These are phyloP conservation scores for Sturmia bella DNA, from an alignment of 2,888 invertebrate species.

Conservation along the genomic window DNA sequence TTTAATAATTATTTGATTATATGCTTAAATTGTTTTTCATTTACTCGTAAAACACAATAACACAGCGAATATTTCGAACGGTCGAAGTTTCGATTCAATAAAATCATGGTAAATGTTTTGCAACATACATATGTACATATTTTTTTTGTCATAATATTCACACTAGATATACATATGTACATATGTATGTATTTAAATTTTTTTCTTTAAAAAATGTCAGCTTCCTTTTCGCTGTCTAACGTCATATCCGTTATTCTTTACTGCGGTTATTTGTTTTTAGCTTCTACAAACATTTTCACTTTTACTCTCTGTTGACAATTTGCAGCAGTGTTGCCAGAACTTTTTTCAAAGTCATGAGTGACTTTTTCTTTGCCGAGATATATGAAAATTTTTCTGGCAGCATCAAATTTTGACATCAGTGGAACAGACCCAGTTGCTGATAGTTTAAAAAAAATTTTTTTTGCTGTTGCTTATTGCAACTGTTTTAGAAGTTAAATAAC, in stretches of 20 bases:
- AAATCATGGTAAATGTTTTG: constrained; percentile 1
- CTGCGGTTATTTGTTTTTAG: constrained; percentile 5
- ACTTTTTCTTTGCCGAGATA: too few species aligned
- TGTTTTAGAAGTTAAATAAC: too few species aligned
- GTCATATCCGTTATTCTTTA: constrained; percentile 11
- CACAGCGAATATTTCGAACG: too few species aligned
- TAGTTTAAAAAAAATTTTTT: too few species aligned
- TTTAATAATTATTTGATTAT: constrained; percentile 50
- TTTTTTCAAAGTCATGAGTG: too few species aligned
- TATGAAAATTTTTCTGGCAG: too few species aligned
- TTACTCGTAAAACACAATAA: not conserved
- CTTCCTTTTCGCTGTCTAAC: constrained; percentile 1
- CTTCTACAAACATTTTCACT: constrained; percentile 33
- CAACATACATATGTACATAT: not conserved
- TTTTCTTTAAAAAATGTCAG: not conserved
- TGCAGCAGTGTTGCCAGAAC: too few species aligned
- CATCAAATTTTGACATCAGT: too few species aligned
- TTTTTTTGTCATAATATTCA: constrained; percentile 39
- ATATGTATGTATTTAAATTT: not conserved
- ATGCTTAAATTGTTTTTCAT: constrained; percentile 42
- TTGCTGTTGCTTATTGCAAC: too few species aligned
- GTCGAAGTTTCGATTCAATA: too few species aligned
- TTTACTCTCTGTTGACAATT: constrained; percentile 42
- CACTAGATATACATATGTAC: constrained; percentile 9
- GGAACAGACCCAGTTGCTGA: too few species aligned